Percentiles rank a stretch among this genome's conserved stretches.
Conservation (phyloP, 92 coral and sea anemone species). For the Desmophyllum pertusum region DNA sequence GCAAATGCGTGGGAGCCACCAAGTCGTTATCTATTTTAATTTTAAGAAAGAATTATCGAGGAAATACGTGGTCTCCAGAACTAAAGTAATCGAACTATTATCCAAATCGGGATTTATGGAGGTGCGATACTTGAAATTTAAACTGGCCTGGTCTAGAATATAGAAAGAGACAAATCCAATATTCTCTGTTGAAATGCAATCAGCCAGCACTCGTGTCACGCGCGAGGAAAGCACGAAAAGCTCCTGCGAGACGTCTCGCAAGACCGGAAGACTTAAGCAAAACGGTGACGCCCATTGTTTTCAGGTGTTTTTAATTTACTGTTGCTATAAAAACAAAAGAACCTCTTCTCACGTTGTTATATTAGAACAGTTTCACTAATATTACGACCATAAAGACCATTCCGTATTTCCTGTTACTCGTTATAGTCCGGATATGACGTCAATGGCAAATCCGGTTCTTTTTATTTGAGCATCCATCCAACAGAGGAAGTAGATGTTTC, state of each 20-base stretch:
- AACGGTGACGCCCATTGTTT: conserved; percentile 12
- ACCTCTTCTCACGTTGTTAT: not conserved
- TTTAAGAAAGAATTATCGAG: not conserved
- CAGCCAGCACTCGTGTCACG: not conserved
- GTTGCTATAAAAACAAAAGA: conserved; percentile 27
- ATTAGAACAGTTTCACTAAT: conserved; percentile 23
- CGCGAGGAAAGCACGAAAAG: not conserved
- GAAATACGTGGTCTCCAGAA: not conserved
- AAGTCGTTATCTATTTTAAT: not conserved
- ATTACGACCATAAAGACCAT: conserved; percentile 22
- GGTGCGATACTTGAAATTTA: not conserved
- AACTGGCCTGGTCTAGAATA: not conserved
- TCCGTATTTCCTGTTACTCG: conserved; percentile 37
- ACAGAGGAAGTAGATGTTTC: conserved; percentile 25
- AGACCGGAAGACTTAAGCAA: conserved; percentile 51
- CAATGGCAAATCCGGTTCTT: conserved; percentile 30
- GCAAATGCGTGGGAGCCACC: conserved; percentile 2
- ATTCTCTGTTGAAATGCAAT: not conserved
- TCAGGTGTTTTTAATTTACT: conserved; percentile 6
- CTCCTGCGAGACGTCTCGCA: conserved; percentile 19
- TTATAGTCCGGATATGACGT: conserved; percentile 48
- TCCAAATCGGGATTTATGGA: not conserved
- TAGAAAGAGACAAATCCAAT: not conserved
- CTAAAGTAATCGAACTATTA: not conserved
- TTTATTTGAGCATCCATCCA: conserved; percentile 6